phyloP scores from a whole-genome alignment of 1,140 invertebrate genomes.

The Drosophila serrata region DNA sequence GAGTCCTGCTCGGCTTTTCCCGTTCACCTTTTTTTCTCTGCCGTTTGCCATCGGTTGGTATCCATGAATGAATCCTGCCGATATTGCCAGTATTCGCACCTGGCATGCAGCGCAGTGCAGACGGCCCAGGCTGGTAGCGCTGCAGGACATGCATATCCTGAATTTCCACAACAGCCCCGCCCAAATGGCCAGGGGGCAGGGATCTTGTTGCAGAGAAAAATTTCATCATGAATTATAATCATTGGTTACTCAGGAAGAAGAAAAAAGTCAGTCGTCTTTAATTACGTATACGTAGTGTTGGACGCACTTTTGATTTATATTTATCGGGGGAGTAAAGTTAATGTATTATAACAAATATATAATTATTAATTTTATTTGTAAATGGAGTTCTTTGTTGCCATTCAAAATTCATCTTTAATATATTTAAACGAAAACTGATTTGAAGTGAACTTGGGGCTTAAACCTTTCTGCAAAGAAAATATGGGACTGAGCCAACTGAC shows the following conservation, averaged over 20 bases:
- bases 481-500: slow-evolving; percentile 5
- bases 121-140: slow-evolving; percentile 38
- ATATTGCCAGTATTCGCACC: slow-evolving; percentile 62
- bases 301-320: slow-evolving; percentile 24
- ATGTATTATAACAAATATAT: no score
- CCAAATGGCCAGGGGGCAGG: slow-evolving; percentile 8
- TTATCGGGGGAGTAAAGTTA: no score
- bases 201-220: slow-evolving; percentile 53
- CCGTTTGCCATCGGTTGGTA: slow-evolving; percentile 55
- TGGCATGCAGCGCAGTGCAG: slow-evolving; percentile 52
- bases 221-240: slow-evolving; percentile 37
- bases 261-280: slow-evolving; percentile 14
- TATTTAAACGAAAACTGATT: background rate
- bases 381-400: background rate
- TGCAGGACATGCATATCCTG: slow-evolving; percentile 27
- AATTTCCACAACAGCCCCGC: background rate
- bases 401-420: background rate
- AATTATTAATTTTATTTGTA: no score
- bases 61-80: slow-evolving; percentile 74
- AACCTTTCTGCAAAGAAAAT: background rate
- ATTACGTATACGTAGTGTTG: slow-evolving; percentile 29
- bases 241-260: slow-evolving; percentile 39
- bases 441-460: background rate
- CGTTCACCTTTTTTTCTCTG: slow-evolving; percentile 3
- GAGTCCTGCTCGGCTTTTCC: slow-evolving; percentile 27